phyloP scores from a whole-genome alignment of 2,113 vertebrate species.

The Chionodraco myersi region DNA sequence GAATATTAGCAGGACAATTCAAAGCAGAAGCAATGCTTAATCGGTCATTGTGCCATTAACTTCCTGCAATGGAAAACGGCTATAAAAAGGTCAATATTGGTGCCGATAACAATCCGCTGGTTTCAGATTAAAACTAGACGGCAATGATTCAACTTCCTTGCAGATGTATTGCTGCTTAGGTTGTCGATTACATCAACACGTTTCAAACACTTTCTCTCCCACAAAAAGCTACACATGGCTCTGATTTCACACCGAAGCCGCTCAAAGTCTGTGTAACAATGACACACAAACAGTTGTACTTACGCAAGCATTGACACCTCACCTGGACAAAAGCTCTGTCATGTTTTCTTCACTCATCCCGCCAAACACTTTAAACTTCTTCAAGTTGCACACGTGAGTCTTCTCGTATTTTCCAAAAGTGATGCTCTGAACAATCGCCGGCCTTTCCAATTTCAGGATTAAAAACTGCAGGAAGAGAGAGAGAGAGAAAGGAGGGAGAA shows the following conservation, averaged over 20 bases:
- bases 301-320: conserved; percentile 2
- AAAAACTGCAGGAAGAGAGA: conserved; percentile 87
- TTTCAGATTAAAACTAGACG: too few species aligned
- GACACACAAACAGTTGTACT: background rate
- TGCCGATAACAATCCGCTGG: too few species aligned
- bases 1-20: too few species aligned
- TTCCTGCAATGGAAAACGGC: too few species aligned
- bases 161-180: background rate
- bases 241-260: too few species aligned
- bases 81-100: too few species aligned
- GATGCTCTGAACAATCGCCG: conserved; percentile 97
- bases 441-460: conserved; percentile 97
- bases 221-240: background rate
- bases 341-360: conserved; percentile 99
- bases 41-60: too few species aligned
- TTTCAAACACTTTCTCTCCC: background rate
- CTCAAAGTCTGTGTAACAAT: background rate
- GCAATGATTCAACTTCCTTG: too few species aligned
- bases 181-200: background rate
- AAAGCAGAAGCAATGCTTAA: too few species aligned
- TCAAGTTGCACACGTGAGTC: conserved; percentile 98
- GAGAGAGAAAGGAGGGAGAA: conserved; percentile 7
- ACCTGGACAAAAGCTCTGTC: conserved; percentile 98
- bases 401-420: conserved; percentile 99
- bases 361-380: conserved; percentile 99